Evolutionary conservation across 1,140 invertebrate species (phyloP).

Genomic region (Drosophila pruinosa): DNA sequence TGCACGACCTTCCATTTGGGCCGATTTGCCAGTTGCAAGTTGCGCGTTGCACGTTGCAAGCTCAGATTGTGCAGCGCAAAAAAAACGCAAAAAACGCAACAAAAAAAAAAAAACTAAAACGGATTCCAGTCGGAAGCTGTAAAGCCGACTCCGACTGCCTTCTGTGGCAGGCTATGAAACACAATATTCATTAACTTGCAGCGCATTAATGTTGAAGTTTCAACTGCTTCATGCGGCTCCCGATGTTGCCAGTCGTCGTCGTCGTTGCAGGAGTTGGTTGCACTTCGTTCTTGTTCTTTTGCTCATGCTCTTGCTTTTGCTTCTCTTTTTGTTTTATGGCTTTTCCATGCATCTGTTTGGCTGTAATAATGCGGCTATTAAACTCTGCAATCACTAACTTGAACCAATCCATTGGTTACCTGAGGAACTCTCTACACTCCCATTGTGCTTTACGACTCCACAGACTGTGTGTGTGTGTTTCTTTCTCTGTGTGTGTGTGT

Average conservation of each 20-base stretch:
- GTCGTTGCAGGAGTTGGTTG: conserved; percentile 15
- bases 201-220: conserved; percentile 66
- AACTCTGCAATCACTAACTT: conserved; percentile 68
- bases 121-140: conserved; percentile 78
- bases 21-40: neutral
- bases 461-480: neutral
- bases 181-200: conserved; percentile 80
- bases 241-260: neutral
- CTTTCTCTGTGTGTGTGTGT: neutral
- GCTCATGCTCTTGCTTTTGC: too few relatives aligned
- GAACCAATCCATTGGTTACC: conserved; percentile 75
- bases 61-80: neutral
- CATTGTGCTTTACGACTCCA: conserved; percentile 15
- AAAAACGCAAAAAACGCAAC: too few relatives aligned
- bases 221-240: conserved; percentile 46
- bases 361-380: conserved; percentile 75
- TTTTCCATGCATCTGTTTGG: conserved; percentile 67
- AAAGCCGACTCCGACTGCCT: conserved; percentile 57
- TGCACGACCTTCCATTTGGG: conserved; percentile 62
- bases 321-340: conserved; percentile 44
- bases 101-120: conserved; percentile 35
- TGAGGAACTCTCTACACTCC: conserved; percentile 36
- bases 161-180: conserved; percentile 73
- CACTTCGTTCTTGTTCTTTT: too few relatives aligned
- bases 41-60: neutral